These are phyloP conservation scores for Varanus komodoensis DNA, from an alignment of 2,113 vertebrate species.

Conservation along the genomic window DNA sequence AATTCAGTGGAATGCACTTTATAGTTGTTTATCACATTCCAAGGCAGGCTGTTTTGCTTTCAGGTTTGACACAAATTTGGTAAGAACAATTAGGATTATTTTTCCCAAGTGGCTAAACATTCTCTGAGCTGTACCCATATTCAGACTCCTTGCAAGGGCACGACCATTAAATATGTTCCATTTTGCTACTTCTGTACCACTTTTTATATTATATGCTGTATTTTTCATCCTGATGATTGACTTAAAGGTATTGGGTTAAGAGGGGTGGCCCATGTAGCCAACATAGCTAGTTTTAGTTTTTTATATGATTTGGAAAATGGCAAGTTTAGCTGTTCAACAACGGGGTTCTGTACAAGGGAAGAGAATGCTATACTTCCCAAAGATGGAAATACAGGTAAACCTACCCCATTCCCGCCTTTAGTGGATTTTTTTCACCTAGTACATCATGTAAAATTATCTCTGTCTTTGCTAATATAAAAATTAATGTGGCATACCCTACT, in stretches of 20 bases:
- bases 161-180: background rate
- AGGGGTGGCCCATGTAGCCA: too few species aligned
- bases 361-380: too few species aligned
- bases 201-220: background rate
- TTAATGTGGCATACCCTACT: too few species aligned
- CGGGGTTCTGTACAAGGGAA: too few species aligned
- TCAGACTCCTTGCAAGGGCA: background rate
- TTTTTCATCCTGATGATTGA: background rate
- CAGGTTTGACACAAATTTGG: background rate
- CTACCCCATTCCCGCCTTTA: too few species aligned
- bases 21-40: conserved; percentile 18
- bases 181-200: background rate
- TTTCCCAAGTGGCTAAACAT: background rate
- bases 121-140: background rate
- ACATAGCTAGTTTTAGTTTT: too few species aligned
- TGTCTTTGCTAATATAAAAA: too few species aligned
- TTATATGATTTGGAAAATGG: too few species aligned
- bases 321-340: too few species aligned
- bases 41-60: conserved; percentile 30
- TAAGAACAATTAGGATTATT: background rate
- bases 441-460: too few species aligned
- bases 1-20: conserved; percentile 1
- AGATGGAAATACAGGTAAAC: too few species aligned
- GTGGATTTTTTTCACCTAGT: too few species aligned
- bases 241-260: background rate